These are phyloP conservation scores for Eilema caniola DNA, from an alignment of 2,888 invertebrate species.

Conservation along the genomic window DNA sequence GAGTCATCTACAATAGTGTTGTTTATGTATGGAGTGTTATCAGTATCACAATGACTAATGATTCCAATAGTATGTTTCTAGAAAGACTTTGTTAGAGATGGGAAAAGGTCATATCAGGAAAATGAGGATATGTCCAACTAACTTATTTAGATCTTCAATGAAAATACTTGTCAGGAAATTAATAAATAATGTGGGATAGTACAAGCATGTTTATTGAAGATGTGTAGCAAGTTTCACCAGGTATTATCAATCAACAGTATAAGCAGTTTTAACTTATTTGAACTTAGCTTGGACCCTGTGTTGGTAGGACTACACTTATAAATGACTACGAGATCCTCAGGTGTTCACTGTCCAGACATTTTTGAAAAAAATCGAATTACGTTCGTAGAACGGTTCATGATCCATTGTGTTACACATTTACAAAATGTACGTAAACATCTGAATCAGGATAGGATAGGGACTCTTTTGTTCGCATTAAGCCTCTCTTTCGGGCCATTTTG, in stretches of 20 bases:
- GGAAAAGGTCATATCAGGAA: neutral
- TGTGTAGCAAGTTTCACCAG: too few species aligned
- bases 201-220: too few species aligned
- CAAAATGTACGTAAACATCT: conserved; percentile 65
- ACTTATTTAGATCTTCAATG: neutral
- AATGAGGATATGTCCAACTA: neutral
- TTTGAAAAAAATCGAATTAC: neutral
- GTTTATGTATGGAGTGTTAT: neutral
- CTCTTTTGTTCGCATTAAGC: too few species aligned
- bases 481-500: too few species aligned
- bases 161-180: too few species aligned
- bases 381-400: too few species aligned
- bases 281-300: too few species aligned
- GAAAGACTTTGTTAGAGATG: neutral
- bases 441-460: too few species aligned
- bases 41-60: neutral
- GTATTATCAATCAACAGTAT: too few species aligned
- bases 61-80: neutral
- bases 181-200: too few species aligned
- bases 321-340: neutral
- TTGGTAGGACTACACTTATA: neutral
- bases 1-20: neutral
- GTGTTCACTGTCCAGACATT: neutral
- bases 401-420: conserved; percentile 37
- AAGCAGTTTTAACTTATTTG: too few species aligned